Percentiles rank a stretch among this genome's conserved stretches.
phyloP scores from a whole-genome alignment of 2,113 vertebrate genomes.

The Tetrao urogallus region DNA sequence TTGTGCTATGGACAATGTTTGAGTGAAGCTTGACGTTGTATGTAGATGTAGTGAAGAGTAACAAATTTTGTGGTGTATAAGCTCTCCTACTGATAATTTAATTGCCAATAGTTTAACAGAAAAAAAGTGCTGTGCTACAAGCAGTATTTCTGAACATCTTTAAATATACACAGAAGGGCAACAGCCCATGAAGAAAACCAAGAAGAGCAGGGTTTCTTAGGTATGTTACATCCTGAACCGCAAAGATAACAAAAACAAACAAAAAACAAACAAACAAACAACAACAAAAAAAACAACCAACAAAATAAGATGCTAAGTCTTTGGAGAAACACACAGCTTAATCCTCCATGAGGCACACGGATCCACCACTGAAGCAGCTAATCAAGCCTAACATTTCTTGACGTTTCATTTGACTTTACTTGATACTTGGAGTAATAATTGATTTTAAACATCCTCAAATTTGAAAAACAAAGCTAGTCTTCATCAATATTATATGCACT shows the following conservation, averaged over 20 bases:
- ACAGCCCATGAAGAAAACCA: not conserved
- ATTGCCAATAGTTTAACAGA: not conserved
- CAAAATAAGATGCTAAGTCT: not conserved
- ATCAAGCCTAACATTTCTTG: not conserved
- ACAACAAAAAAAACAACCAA: too few relatives aligned
- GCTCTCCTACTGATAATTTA: not conserved
- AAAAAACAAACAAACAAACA: too few relatives aligned
- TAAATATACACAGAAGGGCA: not conserved
- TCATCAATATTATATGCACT: not conserved
- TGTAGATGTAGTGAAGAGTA: not conserved
- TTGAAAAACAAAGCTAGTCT: constrained; percentile 9
- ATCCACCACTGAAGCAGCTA: not conserved
- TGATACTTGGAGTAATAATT: not conserved
- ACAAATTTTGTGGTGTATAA: not conserved
- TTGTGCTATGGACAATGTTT: not conserved
- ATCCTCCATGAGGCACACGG: not conserved
- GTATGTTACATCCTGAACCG: not conserved
- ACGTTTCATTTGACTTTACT: not conserved
- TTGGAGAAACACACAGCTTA: not conserved
- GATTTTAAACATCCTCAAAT: not conserved
- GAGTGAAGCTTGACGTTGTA: not conserved
- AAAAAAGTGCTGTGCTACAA: not conserved
- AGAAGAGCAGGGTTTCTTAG: not conserved
- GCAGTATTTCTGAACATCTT: not conserved
- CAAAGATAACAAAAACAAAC: not conserved